Evolutionary conservation across 64 coral and sea anemone genomes (phyloP).

Genomic region (Montipora cactus): DNA sequence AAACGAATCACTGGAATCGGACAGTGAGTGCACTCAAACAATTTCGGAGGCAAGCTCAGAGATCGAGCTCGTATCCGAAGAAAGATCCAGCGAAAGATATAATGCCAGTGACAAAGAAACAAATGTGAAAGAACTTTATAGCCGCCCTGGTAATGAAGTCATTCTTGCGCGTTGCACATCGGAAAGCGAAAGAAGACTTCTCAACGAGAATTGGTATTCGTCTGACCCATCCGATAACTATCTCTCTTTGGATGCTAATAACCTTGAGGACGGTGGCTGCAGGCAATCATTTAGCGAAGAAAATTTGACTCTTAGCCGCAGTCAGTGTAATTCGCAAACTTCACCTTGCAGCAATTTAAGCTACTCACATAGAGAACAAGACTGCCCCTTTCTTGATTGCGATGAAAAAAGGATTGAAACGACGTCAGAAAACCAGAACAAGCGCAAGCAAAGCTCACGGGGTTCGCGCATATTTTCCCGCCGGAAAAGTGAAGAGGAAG

Average conservation of each 20-base stretch:
- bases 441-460: background rate
- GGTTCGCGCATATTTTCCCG: constrained; percentile 28
- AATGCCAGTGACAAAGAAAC: background rate
- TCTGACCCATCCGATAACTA: constrained; percentile 38
- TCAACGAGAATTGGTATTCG: background rate
- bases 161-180: background rate
- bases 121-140: background rate
- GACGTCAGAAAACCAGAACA: background rate
- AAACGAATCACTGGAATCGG: background rate
- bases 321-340: background rate
- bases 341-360: background rate
- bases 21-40: background rate
- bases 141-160: background rate
- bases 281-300: background rate
- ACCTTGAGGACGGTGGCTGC: background rate
- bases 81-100: background rate
- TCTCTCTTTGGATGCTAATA: constrained; percentile 31
- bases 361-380: background rate
- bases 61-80: background rate
- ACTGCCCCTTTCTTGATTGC: background rate
- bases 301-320: background rate
- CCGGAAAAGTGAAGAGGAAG: constrained; percentile 42
- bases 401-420: background rate
- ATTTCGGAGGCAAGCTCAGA: constrained; percentile 24
- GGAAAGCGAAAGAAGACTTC: background rate